These are phyloP conservation scores for Mythimna vitellina DNA, from an alignment of 2,888 invertebrate species.

Conservation along the genomic window DNA sequence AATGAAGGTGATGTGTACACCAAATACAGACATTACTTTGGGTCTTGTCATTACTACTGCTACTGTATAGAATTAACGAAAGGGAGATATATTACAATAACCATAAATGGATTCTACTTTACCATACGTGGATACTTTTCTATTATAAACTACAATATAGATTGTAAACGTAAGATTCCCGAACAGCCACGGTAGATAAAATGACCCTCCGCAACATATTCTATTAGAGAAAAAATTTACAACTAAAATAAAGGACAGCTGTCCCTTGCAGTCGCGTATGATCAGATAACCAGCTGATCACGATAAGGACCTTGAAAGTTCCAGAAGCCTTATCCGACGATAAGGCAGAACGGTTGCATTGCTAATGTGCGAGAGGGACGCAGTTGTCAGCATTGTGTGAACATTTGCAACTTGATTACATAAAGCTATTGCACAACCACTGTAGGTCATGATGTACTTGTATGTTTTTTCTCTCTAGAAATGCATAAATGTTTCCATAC, in stretches of 20 bases:
- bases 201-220: neutral
- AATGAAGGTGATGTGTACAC: conserved; percentile 19
- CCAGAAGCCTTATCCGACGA: conserved; percentile 53
- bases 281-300: conserved; percentile 46
- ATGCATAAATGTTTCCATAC: conserved; percentile 52
- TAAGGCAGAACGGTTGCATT: conserved; percentile 43
- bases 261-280: conserved; percentile 19
- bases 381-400: conserved; percentile 68
- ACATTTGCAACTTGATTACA: conserved; percentile 70
- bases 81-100: too few relatives aligned
- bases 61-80: too few relatives aligned
- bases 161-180: conserved; percentile 1
- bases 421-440: conserved; percentile 68
- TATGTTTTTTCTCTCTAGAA: conserved; percentile 47
- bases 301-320: conserved; percentile 45
- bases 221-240: neutral
- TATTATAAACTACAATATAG: too few relatives aligned
- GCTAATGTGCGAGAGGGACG: conserved; percentile 36
- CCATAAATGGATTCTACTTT: too few relatives aligned
- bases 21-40: neutral
- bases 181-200: neutral
- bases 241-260: conserved; percentile 24
- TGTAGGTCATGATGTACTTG: conserved; percentile 65
- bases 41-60: too few relatives aligned
- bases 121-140: too few relatives aligned